A percentile compares a stretch with the other conserved stretches of the same genome.
Conservation (phyloP, 92 coral and sea anemone genomes). For the Zoanthus solanderi region DNA sequence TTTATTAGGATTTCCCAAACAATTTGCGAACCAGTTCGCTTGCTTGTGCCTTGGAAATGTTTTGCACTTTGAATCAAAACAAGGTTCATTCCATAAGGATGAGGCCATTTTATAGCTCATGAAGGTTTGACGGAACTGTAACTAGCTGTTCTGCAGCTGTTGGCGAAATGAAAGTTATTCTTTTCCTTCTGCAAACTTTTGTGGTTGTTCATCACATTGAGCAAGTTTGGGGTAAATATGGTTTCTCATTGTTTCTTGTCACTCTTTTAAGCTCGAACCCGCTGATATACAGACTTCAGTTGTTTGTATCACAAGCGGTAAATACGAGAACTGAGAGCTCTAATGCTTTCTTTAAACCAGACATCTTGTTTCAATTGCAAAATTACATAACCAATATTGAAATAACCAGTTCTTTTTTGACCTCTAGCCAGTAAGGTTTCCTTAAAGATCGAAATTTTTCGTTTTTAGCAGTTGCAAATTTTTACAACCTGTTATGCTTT, state of each 20-base stretch:
- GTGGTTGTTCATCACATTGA: conserved; percentile 26
- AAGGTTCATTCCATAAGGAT: conserved; percentile 39
- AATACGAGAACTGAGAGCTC: not conserved
- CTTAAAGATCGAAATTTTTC: too few relatives aligned
- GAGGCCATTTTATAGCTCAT: conserved; percentile 26
- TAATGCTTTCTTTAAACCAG: too few relatives aligned
- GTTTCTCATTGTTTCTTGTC: not conserved
- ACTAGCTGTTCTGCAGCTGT: conserved; percentile 16
- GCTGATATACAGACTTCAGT: not conserved
- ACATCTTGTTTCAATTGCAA: too few relatives aligned
- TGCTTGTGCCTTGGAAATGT: conserved; percentile 37
- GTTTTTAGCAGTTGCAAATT: too few relatives aligned
- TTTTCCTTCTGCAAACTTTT: conserved; percentile 21
- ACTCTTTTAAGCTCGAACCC: not conserved
- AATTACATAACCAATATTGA: too few relatives aligned
- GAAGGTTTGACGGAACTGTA: conserved; percentile 37
- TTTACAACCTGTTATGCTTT: too few relatives aligned
- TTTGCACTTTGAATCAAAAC: conserved; percentile 36
- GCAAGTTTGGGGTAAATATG: conserved; percentile 1
- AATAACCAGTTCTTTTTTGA: too few relatives aligned
- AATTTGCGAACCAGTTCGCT: conserved; percentile 28
- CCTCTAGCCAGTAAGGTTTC: too few relatives aligned
- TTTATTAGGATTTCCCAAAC: not conserved
- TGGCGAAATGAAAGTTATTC: conserved; percentile 38
- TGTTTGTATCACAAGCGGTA: not conserved